Percentiles rank a stretch among this genome's conserved stretches.
phyloP scores from a whole-genome alignment of 1,140 invertebrate species.

The Pseudomyrmex pallidus region DNA sequence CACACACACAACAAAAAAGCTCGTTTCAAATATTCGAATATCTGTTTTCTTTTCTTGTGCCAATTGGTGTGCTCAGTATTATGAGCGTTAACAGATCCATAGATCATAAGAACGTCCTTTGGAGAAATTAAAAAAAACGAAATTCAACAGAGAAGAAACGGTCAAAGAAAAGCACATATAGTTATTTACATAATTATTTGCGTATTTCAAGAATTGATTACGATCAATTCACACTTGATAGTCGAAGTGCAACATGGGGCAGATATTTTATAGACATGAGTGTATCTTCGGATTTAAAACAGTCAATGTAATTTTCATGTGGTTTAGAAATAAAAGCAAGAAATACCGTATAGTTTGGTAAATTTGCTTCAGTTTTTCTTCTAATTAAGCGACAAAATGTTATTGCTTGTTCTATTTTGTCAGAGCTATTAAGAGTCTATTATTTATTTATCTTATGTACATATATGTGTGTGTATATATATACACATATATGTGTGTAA shows the following conservation, averaged over 20 bases:
- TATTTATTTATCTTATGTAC: too few relatives aligned
- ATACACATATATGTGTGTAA: too few relatives aligned
- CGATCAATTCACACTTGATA: constrained; percentile 72
- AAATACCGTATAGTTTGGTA: not conserved
- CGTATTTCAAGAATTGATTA: constrained; percentile 64
- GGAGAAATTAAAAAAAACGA: constrained; percentile 6
- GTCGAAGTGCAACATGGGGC: constrained; percentile 69
- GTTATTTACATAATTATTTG: not conserved
- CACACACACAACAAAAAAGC: not conserved
- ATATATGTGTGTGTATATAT: too few relatives aligned
- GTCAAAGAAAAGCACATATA: not conserved
- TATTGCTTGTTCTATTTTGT: constrained; percentile 26
- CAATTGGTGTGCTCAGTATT: constrained; percentile 59
- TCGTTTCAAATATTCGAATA: not conserved
- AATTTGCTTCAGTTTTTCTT: not conserved
- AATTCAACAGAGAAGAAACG: constrained; percentile 2
- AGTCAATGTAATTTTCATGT: not conserved
- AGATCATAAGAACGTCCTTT: constrained; percentile 20
- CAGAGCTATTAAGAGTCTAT: not conserved
- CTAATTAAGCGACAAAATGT: not conserved
- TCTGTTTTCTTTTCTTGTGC: constrained; percentile 47
- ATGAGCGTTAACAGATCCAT: constrained; percentile 4
- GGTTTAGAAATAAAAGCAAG: not conserved
- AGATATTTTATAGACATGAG: constrained; percentile 33
- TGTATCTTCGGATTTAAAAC: constrained; percentile 7